Percentiles rank a stretch among this genome's conserved stretches.
phyloP scores from a whole-genome alignment of 2,113 vertebrate genomes.

The Alosa alosa region DNA sequence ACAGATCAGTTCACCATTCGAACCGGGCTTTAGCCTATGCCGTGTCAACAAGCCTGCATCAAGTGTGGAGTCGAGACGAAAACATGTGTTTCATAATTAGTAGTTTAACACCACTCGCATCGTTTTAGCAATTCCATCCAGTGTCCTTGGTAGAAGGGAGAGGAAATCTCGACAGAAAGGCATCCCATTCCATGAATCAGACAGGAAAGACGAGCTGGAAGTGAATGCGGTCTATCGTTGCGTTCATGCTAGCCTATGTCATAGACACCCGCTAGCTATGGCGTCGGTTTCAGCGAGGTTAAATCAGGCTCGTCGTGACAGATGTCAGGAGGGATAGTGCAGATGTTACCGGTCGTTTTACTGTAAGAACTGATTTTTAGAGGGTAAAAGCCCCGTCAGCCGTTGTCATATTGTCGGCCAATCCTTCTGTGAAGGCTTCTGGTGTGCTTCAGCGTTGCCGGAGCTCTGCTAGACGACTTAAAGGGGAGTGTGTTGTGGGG shows the following conservation, averaged over 20 bases:
- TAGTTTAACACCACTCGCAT: background rate
- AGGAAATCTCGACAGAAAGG: background rate
- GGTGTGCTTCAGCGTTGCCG: background rate
- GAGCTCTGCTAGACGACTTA: background rate
- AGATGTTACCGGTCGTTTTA: background rate
- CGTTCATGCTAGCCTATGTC: background rate
- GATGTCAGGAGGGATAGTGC: background rate
- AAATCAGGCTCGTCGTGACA: background rate
- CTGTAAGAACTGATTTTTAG: background rate
- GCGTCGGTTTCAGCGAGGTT: background rate
- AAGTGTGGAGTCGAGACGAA: background rate
- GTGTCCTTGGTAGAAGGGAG: conserved; percentile 20
- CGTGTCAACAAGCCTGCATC: background rate
- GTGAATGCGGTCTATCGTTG: conserved; percentile 13
- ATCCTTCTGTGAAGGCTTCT: background rate
- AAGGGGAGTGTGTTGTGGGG: background rate
- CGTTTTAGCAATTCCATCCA: background rate
- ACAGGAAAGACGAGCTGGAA: background rate
- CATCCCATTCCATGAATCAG: background rate
- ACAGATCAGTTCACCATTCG: conserved; percentile 6
- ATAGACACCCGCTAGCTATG: background rate
- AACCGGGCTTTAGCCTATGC: background rate
- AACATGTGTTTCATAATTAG: conserved; percentile 21
- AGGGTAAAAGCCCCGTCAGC: background rate
- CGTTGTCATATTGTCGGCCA: background rate